phyloP scores from a whole-genome alignment of 2,797 vertebrate genomes.

The Vireo griseus region DNA sequence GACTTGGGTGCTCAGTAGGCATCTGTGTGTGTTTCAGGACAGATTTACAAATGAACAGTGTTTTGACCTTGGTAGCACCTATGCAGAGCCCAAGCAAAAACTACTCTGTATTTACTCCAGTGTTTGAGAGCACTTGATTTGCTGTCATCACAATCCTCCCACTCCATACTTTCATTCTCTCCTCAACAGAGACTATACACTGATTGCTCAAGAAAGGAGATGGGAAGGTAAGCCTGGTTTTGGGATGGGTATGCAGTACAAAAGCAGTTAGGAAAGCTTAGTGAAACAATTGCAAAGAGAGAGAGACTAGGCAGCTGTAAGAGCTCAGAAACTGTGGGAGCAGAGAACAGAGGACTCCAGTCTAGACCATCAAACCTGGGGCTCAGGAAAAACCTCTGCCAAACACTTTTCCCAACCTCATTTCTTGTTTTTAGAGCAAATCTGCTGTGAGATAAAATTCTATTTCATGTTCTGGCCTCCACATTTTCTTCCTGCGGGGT shows the following conservation, averaged over 20 bases:
- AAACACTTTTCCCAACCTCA: not conserved
- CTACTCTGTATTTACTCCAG: not conserved
- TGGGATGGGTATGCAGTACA: not conserved
- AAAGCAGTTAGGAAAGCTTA: not conserved
- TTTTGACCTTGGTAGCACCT: conserved; percentile 6
- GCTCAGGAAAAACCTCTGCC: not conserved
- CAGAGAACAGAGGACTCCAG: not conserved
- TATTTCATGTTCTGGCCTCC: not conserved
- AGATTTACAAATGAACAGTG: conserved; percentile 18
- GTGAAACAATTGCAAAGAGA: not conserved
- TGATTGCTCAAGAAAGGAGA: not conserved
- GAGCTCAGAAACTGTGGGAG: not conserved
- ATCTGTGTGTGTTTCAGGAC: not conserved
- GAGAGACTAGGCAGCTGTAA: not conserved
- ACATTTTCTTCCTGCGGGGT: not conserved
- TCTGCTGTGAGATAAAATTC: not conserved
- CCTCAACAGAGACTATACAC: not conserved
- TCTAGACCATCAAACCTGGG: not conserved
- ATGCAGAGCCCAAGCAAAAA: not conserved
- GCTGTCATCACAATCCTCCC: conserved; percentile 38
- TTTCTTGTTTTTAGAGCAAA: not conserved
- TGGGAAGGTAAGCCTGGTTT: not conserved
- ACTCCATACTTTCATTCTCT: not conserved
- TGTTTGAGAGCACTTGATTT: not conserved
- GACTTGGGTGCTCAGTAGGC: not conserved